Evolutionary conservation across 1,140 invertebrate species (phyloP).

Genomic region (Psix sp.): DNA sequence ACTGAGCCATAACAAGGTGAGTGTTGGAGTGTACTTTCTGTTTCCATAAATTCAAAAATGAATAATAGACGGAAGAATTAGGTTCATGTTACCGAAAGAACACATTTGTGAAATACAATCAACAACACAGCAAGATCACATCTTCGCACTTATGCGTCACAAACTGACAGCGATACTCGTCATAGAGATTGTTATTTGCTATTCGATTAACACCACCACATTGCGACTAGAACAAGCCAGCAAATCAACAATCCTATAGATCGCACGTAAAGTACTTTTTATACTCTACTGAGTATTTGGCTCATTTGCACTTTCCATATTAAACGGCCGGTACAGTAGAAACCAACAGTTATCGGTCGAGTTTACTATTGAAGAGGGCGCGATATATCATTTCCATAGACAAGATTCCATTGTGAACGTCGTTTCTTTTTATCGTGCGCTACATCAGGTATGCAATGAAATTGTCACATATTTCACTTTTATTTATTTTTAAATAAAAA

Average conservation of each 20-base stretch:
- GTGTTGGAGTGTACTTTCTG: slow-evolving; percentile 17
- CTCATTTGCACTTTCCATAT: no score
- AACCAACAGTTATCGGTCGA: no score
- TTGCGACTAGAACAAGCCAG: slow-evolving; percentile 10
- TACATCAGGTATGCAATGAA: no score
- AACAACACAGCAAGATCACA: neutral
- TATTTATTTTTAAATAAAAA: no score
- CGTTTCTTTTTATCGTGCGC: no score
- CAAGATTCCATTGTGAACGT: no score
- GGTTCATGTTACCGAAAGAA: slow-evolving; percentile 15
- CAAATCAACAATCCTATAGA: slow-evolving; percentile 23
- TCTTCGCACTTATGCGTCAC: neutral
- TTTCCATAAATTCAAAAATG: slow-evolving; percentile 35
- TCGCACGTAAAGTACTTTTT: slow-evolving; percentile 29
- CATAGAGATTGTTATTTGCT: slow-evolving; percentile 21
- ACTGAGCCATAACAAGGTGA: slow-evolving; percentile 21
- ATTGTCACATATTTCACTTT: no score
- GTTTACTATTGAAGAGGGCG: no score
- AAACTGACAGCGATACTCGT: no score
- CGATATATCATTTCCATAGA: no score
- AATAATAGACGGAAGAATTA: slow-evolving; percentile 17
- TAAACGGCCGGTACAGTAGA: no score
- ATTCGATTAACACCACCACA: slow-evolving; percentile 29
- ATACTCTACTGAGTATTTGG: slow-evolving; percentile 21
- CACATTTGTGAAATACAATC: slow-evolving; percentile 5